Evolutionary conservation across 2,888 invertebrate genomes (phyloP), one percentile per base, ranked within the genome.

Genomic region (Rotaria macrura): DNA sequence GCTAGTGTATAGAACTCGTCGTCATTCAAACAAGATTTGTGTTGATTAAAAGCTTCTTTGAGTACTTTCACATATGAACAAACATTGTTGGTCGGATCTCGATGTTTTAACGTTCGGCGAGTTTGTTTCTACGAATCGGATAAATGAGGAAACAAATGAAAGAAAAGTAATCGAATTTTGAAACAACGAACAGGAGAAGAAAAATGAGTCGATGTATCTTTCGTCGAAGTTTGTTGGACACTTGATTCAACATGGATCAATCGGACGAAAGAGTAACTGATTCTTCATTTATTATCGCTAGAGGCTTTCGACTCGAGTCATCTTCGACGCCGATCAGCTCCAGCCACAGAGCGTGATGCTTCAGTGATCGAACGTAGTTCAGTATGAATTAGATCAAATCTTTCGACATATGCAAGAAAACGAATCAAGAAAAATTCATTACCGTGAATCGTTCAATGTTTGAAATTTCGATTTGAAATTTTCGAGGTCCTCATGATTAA

Each of bases 311-410:
- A 34, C 20, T 65, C 3, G 40, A 25, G 12, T 79, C n/a, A 43
- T 79, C 79, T 12, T n/a, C n/a, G 14, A n/a, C 14, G n/a, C 12
- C 34, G 4, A 43, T 43, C n/a, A 34, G n/a, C n/a, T 79, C 43
- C 1, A 43, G 25, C 10, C 25, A 2, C n/a, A 84, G 86, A 29
- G 90, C 90, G 87, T 90, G 90, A 23, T 90, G 90, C 87, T 89
- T 90, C 88, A 91, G 87, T 87, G 90, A 90, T 87, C 90, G 90
- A 10, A 90, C 87, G 87, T 90, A 91, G 9, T 89, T 89, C 34
- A 91, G 88, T 87, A 90, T 90, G 88, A 20, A 86, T 20, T 2
- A 34, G 34, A 49, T 7, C 17, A 84, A 84, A 40, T 40, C 23
- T 25, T 72, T 85, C 14, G 17, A n/a, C 4, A 12, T 17, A 12